Base-by-base conservation (phyloP, 2,113 vertebrate genomes). In the Rhinolophus ferrumequinum region DNA sequence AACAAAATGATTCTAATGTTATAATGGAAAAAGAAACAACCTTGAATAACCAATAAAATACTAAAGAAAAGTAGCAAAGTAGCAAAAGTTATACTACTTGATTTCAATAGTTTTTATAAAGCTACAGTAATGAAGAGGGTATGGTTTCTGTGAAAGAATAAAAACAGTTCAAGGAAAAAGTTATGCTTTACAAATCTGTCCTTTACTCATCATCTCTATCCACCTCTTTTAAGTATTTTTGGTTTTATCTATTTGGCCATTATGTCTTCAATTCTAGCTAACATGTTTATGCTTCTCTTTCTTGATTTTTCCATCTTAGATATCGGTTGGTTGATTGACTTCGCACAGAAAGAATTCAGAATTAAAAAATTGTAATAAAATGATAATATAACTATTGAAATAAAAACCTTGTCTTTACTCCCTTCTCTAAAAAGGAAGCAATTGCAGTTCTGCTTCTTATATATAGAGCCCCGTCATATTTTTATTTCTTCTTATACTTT, bases 401-500 rank as follows among this genome's bases (percentile, higher is more conserved):
- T 47, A 82, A 64, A 64, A 72, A 18, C 56, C 19, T 81, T 58
- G 10, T 70, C n/a, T 82, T 1, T 22, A 19, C 2, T 19, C 21
- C 5, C 1, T 87, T n/a, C 5, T 3, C 1, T 92, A 88, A 62
- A 47, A 82, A 81, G 10, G 8, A 72, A 60, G 9, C 2, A 47
- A 66, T 6, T 67, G n/a, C 0, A 38, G 50, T 44, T 85, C 13
- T 95, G 41, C 1, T 85, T 44, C 50, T 88, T 70, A 77, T 24
- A 11, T 24, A 41, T 70, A 54, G 6, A 89, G 56, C 18, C 62
- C 35, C 9, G 0, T 66, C 14, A 54, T 21, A 30, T 30, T 83
- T 95, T 94, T 82, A 84, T 35, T 90, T 96, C 41, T 87, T 24
- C 8, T 93, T 77, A 66, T 38, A 2, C 0, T 73, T 96, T 66